These are phyloP conservation scores for Ceratitis capitata DNA, from an alignment of 1,140 invertebrate genomes.

Conservation along the genomic window DNA sequence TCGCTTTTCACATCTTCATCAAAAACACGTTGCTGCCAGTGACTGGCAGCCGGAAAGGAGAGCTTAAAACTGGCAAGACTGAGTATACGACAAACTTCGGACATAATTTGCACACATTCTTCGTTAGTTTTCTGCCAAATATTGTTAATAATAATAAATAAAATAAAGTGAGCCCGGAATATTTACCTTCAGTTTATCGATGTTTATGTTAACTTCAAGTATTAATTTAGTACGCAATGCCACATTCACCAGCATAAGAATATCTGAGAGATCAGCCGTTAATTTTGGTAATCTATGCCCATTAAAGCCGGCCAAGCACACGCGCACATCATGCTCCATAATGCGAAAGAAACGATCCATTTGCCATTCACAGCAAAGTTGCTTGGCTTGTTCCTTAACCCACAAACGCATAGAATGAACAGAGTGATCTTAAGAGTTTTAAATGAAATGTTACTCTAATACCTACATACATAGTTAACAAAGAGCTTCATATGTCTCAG, in stretches of 20 bases:
- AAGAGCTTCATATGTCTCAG: neutral
- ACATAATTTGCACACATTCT: slow-evolving; percentile 75
- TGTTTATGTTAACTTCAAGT: slow-evolving; percentile 78
- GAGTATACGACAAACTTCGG: slow-evolving; percentile 75
- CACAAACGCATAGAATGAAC: slow-evolving; percentile 79
- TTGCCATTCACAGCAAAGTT: slow-evolving; percentile 77
- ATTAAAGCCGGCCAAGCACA: slow-evolving; percentile 73
- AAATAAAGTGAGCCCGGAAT: neutral
- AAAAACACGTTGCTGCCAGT: slow-evolving; percentile 68
- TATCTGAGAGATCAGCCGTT: slow-evolving; percentile 65
- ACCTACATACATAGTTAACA: no score
- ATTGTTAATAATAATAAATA: neutral
- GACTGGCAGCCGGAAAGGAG: slow-evolving; percentile 75
- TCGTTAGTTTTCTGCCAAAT: slow-evolving; percentile 72
- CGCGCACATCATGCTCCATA: slow-evolving; percentile 72
- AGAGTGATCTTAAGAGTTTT: slow-evolving; percentile 71
- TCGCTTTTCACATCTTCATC: slow-evolving; percentile 58
- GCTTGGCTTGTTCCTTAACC: slow-evolving; percentile 75
- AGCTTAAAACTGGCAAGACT: slow-evolving; percentile 80
- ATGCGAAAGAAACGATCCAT: slow-evolving; percentile 74
- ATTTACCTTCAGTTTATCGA: slow-evolving; percentile 75
- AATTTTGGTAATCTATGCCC: slow-evolving; percentile 71
- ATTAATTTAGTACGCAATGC: slow-evolving; percentile 81
- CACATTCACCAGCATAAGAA: slow-evolving; percentile 73
- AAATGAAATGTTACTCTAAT: neutral